phyloP scores from a whole-genome alignment of 2,113 vertebrate species.

The Limnothrissa miodon region DNA sequence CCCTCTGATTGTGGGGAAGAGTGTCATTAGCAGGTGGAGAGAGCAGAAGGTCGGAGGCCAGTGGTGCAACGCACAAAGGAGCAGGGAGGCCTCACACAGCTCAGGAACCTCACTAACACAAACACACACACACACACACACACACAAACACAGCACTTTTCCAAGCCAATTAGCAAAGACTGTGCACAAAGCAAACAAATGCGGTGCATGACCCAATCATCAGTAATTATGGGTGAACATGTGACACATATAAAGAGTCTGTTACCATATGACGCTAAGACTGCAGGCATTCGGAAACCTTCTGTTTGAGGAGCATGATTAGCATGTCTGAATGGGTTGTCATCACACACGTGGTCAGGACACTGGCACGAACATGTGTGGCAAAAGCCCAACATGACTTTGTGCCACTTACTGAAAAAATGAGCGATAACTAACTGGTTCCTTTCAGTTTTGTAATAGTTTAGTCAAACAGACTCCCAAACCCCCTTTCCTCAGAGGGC shows the following conservation, averaged over 20 bases:
- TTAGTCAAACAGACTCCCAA: constrained; percentile 27
- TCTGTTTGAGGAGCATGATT: not conserved
- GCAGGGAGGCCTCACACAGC: constrained; percentile 14
- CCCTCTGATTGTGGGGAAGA: constrained; percentile 15
- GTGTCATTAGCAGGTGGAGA: constrained; percentile 38
- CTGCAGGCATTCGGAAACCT: not conserved
- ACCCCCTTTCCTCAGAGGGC: not conserved
- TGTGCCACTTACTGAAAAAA: constrained; percentile 11
- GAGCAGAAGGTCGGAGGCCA: constrained; percentile 11
- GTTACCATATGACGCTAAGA: not conserved
- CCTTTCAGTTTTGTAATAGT: not conserved
- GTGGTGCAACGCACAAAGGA: constrained; percentile 20
- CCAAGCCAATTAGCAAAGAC: not conserved
- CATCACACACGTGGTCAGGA: too few species aligned
- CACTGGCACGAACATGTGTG: not conserved
- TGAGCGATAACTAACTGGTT: constrained; percentile 14
- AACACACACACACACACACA: too few species aligned
- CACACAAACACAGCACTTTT: not conserved
- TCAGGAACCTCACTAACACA: not conserved
- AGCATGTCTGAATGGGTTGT: not conserved
- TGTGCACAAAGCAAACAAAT: not conserved
- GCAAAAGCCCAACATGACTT: constrained; percentile 9
- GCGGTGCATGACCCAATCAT: not conserved
- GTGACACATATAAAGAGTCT: not conserved
- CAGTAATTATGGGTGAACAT: not conserved